Evolutionary conservation across 64 coral and sea anemone species (phyloP).

Genomic region (Stichodactyla helianthus): DNA sequence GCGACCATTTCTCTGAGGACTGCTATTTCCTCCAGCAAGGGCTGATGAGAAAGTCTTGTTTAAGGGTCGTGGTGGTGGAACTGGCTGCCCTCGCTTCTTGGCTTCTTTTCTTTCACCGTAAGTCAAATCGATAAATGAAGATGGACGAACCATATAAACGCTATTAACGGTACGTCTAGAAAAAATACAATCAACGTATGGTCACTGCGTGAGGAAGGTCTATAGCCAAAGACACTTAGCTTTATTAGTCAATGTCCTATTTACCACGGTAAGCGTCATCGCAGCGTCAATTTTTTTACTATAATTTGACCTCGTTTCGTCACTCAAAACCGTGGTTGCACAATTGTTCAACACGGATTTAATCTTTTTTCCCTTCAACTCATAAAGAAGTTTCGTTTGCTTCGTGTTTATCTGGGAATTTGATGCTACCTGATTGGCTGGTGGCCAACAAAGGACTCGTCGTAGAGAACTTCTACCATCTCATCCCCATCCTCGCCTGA

Average conservation of each 20-base stretch:
- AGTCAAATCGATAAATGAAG: conserved; percentile 66
- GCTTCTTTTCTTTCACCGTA: conserved; percentile 73
- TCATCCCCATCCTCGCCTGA: conserved; percentile 35
- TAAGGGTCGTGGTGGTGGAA: conserved; percentile 16
- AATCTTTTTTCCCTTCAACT: too few relatives aligned
- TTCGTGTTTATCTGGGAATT: too few relatives aligned
- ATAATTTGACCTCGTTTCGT: too few relatives aligned
- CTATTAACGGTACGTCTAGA: conserved; percentile 57
- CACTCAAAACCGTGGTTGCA: too few relatives aligned
- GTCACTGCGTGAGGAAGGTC: too few relatives aligned
- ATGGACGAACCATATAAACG: conserved; percentile 51
- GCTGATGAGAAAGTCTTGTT: conserved; percentile 32
- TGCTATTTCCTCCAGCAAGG: conserved; percentile 8
- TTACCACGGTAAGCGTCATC: neutral
- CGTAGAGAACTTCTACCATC: conserved; percentile 47
- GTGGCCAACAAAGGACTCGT: conserved; percentile 40
- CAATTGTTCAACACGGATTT: too few relatives aligned
- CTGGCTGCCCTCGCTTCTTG: conserved; percentile 37
- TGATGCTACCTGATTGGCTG: conserved; percentile 35
- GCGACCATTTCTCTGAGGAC: neutral
- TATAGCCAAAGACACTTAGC: too few relatives aligned
- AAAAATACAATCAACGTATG: too few relatives aligned
- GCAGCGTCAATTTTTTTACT: too few relatives aligned
- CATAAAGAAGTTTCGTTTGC: too few relatives aligned
- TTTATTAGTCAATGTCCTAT: too few relatives aligned